Base-by-base conservation (phyloP, 2,888 invertebrate genomes). In the Schrankia costaestrigalis region DNA sequence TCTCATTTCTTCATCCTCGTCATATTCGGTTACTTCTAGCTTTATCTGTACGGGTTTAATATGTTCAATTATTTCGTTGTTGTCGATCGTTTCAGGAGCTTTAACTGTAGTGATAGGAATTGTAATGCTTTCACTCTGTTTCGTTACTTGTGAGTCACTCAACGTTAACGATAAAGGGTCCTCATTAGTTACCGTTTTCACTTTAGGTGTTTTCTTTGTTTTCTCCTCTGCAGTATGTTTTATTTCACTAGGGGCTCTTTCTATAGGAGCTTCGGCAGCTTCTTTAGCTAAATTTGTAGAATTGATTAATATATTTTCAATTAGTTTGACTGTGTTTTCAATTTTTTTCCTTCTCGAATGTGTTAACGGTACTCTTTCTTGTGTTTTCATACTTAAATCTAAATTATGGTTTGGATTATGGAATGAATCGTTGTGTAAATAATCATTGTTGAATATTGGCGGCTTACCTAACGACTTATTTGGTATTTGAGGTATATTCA, bases 261-360 rank as follows among this genome's bases (percentile, higher is more conserved):
- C 14, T 2, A 18, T 12, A 0, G 21, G 1, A 3, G 17, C 26
- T 19, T 23, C 22, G 1, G 28, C 10, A 11, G 18, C 13, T 3
- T 46, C 39, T 29, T 29, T 55, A 3, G 55, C 50, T 9, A 55
- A 52, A 28, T 59, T 66, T 0, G 67, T 58, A 2, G 63, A 65
- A 23, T 69, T 70, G 9, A 69, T 74, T 15, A 81, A 50, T 11
- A 82, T 77, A 29, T 78, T 72, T 47, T 83, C 83, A 33, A 83
- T 81, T 33, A 82, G 46, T 44, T 71, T 75, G 0, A 83, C 78
- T 0, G 82, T 82, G 17, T 80, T 78, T 43, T 81, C 82, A 14
- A 83, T 60, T 34, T 80, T 81, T 56, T 75, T 67, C 8, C 79
- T 56, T 35, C 75, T 64, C 1, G 61, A 65, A 17, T 64, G 57